Evolutionary conservation across 2,888 invertebrate genomes (phyloP).

Genomic region (Mayetiola destructor): DNA sequence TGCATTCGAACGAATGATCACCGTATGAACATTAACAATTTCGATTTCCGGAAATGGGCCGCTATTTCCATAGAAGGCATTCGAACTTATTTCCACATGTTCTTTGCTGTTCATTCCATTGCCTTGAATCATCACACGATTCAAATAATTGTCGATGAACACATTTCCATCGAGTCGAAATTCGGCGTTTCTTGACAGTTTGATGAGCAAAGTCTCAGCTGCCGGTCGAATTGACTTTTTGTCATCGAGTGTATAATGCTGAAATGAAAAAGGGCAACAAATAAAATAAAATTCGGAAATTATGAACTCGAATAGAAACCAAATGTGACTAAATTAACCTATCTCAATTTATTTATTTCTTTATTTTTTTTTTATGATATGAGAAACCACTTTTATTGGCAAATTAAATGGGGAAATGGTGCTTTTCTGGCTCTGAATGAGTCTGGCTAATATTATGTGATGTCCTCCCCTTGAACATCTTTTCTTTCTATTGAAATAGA

Average conservation of each 20-base stretch:
- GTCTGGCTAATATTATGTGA: too few relatives aligned
- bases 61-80: constrained; percentile 27
- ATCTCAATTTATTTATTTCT: too few relatives aligned
- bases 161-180: constrained; percentile 26
- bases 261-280: neutral
- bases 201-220: constrained; percentile 24
- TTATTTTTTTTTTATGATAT: too few relatives aligned
- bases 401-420: too few relatives aligned
- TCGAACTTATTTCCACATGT: constrained; percentile 28
- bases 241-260: neutral
- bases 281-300: too few relatives aligned
- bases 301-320: too few relatives aligned
- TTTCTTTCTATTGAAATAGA: too few relatives aligned
- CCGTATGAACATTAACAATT: constrained; percentile 25
- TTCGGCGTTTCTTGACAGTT: constrained; percentile 22
- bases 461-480: too few relatives aligned
- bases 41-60: constrained; percentile 31
- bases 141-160: constrained; percentile 26
- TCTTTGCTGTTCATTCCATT: constrained; percentile 21
- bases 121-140: constrained; percentile 28
- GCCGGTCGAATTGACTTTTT: constrained; percentile 3
- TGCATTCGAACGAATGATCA: constrained; percentile 26
- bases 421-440: too few relatives aligned
- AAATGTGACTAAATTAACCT: too few relatives aligned
- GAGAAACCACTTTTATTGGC: too few relatives aligned